Evolutionary conservation across 2,797 vertebrate species (phyloP), one percentile per base, ranked within the genome.

Genomic region (Vireo griseus): DNA sequence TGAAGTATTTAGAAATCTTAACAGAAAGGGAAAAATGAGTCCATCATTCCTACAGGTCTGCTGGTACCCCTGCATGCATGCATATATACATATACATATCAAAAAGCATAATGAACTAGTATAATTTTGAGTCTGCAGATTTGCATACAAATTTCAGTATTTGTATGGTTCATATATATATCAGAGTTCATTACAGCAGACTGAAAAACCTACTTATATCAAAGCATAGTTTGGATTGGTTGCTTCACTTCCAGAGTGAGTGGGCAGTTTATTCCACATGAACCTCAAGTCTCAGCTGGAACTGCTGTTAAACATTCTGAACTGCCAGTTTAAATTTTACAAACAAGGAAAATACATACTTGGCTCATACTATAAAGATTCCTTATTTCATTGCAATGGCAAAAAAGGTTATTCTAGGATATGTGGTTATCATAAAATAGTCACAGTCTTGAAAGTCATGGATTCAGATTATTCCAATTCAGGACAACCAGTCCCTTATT

Each of bases 391-490:
- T 84, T 97, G 89, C 81, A 95, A 91, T 88, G 33, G 51, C 52
- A 93, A 92, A 97, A 72, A 85, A 88, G 75, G 73, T 95, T 96
- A 94, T 96, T 96, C 71, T 88, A 95, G 96, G 92, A 78, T 96
- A 95, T 88, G 87, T 74, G 75, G 85, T 95, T 96, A 66, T 95
- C 65, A 84, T 93, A 95, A 97, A 97, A 92, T 81, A 94, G 71
- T 94, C 76, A 88, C 47, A 83, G 16, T n/a, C 28, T 51, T 88
- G 15, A 40, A 90, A 68, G 21, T 77, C 55, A 83, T 58, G 42
- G 50, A 48, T 54, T 97, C 61, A 95, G 42, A 95, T 44, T 83
- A 83, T 77, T 90, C 61, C 73, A 91, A 31, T 72, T 93, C 54
- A 91, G 71, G 65, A 92, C 21, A 92, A 76, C 47, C 18, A 66